These are phyloP conservation scores for Lepidocyrtinus sp. DNA, from an alignment of 2,888 invertebrate genomes.

Conservation along the genomic window DNA sequence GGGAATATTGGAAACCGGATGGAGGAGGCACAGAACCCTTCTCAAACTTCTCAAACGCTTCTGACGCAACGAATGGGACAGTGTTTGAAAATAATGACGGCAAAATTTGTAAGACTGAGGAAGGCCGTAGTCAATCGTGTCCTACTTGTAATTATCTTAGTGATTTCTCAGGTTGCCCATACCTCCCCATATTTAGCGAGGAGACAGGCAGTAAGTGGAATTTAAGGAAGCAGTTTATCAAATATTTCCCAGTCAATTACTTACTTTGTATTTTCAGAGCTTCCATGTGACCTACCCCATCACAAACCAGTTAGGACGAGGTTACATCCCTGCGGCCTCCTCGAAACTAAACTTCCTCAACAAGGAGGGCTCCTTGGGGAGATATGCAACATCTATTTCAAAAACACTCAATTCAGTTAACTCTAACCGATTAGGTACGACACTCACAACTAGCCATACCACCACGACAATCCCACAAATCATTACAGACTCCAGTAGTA, in stretches of 20 bases:
- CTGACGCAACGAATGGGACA: slow-evolving; percentile 16
- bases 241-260: not conserved
- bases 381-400: too few relatives aligned
- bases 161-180: slow-evolving; percentile 21
- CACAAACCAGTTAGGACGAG: slow-evolving; percentile 21
- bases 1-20: slow-evolving; percentile 35
- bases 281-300: slow-evolving; percentile 19
- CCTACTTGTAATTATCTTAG: slow-evolving; percentile 12
- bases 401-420: too few relatives aligned
- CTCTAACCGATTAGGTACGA: too few relatives aligned
- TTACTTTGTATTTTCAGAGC: slow-evolving; percentile 9
- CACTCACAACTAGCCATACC: too few relatives aligned
- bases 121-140: slow-evolving; percentile 4
- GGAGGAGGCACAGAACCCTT: slow-evolving; percentile 13
- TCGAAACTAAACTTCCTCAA: too few relatives aligned
- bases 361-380: too few relatives aligned
- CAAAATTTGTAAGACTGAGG: slow-evolving; percentile 39
- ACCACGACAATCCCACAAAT: too few relatives aligned
- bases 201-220: slow-evolving; percentile 23
- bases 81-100: slow-evolving; percentile 24
- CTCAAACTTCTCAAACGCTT: too few relatives aligned
- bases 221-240: not conserved
- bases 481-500: too few relatives aligned
- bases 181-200: slow-evolving; percentile 34
- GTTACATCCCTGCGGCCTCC: slow-evolving; percentile 2